Evolutionary conservation across 2,797 vertebrate genomes (phyloP).

Genomic region (Phataginus tricuspis): DNA sequence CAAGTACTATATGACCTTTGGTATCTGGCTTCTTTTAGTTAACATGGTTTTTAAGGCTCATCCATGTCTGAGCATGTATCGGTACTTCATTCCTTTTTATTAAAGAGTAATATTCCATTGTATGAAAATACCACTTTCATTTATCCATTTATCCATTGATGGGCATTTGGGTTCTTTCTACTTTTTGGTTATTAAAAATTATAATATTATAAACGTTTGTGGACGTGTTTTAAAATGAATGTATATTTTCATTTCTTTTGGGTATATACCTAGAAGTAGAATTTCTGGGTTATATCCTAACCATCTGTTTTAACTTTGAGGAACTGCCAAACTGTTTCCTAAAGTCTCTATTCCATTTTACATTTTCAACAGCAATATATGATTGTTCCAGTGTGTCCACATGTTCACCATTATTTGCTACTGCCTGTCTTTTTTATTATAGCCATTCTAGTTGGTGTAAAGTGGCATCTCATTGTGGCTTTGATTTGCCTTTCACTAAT

Average conservation of each 20-base stretch:
- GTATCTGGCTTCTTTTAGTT: background rate
- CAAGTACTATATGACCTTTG: background rate
- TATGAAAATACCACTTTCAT: background rate
- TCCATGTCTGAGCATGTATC: background rate
- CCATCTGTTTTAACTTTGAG: background rate
- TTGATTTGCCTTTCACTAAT: background rate
- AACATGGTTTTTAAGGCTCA: background rate
- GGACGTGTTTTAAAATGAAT: background rate
- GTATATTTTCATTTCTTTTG: background rate
- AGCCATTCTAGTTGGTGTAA: background rate
- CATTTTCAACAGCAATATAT: background rate
- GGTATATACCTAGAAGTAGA: background rate
- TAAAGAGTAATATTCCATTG: background rate
- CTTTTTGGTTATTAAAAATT: background rate
- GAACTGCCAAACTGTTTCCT: background rate
- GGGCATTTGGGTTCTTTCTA: background rate
- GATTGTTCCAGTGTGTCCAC: background rate
- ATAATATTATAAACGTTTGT: background rate
- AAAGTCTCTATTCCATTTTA: background rate
- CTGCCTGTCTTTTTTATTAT: background rate
- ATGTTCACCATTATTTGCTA: background rate
- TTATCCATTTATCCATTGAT: background rate
- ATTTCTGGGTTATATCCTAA: background rate
- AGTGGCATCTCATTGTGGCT: background rate
- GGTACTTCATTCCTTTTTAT: background rate